A percentile compares a stretch with the other conserved stretches of the same genome.
These are phyloP conservation scores for Hirtodrosophila trivittata DNA, from an alignment of 2,888 invertebrate species.

Conservation along the genomic window DNA sequence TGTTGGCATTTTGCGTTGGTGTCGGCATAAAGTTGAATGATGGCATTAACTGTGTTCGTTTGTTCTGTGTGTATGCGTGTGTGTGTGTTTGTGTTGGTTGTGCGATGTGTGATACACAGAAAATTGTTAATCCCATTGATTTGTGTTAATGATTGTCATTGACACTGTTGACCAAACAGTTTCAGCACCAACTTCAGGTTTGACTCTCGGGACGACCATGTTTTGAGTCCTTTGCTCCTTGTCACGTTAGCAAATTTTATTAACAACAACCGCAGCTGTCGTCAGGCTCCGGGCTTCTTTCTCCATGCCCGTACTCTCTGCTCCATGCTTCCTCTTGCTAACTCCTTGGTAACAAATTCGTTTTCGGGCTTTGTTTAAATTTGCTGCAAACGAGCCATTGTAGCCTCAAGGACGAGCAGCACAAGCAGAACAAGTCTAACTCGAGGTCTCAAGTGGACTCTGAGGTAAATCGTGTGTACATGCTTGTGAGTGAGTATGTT, in stretches of 20 bases:
- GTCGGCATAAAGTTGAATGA: conserved; percentile 60
- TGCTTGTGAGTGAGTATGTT: conserved; percentile 43
- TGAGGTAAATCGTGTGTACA: conserved; percentile 44
- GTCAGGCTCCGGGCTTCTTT: too few species aligned
- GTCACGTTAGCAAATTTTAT: conserved; percentile 38
- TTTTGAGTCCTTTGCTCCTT: conserved; percentile 6
- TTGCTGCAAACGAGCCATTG: conserved; percentile 38
- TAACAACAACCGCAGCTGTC: conserved; percentile 30
- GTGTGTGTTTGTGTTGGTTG: conserved; percentile 5
- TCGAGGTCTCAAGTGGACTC: conserved; percentile 61
- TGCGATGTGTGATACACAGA: conserved; percentile 33
- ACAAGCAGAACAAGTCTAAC: conserved; percentile 23
- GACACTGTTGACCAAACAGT: conserved; percentile 59
- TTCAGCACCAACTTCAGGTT: conserved; percentile 21
- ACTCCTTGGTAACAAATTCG: conserved; percentile 36
- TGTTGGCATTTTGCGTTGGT: conserved; percentile 48
- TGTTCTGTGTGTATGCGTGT: neutral
- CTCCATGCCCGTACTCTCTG: neutral
- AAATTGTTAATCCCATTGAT: conserved; percentile 66
- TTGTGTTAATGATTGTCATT: conserved; percentile 72
- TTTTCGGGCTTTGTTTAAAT: conserved; percentile 59
- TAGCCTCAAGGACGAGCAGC: conserved; percentile 28
- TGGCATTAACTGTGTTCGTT: conserved; percentile 32
- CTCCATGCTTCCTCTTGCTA: neutral
- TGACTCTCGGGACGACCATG: conserved; percentile 10